Evolutionary conservation across 2,888 invertebrate species (phyloP), one percentile per base, ranked within the genome.

Genomic region (Spilarctia lutea): DNA sequence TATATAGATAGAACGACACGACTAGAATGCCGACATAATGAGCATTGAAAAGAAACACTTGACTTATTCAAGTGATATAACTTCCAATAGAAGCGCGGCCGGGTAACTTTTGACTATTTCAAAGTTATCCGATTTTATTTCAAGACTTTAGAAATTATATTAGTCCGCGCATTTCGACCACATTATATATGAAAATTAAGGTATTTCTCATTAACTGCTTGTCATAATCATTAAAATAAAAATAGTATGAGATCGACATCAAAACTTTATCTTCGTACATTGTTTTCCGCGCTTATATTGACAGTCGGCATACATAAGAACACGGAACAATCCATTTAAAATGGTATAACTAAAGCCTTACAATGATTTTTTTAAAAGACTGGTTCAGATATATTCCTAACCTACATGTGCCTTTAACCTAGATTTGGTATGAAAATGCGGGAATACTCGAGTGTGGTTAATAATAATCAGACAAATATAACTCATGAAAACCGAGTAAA

Each of bases 11-110:
- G 83, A 86, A 86, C 84, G 86, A 89, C 86, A 86, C 85, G 93
- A 93, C 93, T 92, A 93, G 93, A 92, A 89, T 90, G 89, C 83
- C 82, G 89, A 86, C 81, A 84, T 81, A 81, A 75, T 84, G 80
- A 83, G 85, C 85, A 85, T 84, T 85, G 65, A 75, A 66, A 71
- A 77, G 75, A 73, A 73, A 70, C 68, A 83, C 73, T 77, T 73
- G 81, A 81, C 71, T 77, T 78, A n/a, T n/a, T n/a, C n/a, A 78
- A 70, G 79, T 78, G 81, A 83, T 60, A 78, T 33, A 35, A 27
- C 24, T 35, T 65, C 8, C 24, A 35, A 18, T 66, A 66, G 18
- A 52, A 70, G 74, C 74, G 65, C 65, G 56, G n/a, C n/a, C n/a
- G n/a, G 27, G 24, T 56, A 73, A 73, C 30, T 73, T 63, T 45